Evolutionary conservation across 2,797 vertebrate genomes (phyloP).

Genomic region (Champsocephalus gunnari): DNA sequence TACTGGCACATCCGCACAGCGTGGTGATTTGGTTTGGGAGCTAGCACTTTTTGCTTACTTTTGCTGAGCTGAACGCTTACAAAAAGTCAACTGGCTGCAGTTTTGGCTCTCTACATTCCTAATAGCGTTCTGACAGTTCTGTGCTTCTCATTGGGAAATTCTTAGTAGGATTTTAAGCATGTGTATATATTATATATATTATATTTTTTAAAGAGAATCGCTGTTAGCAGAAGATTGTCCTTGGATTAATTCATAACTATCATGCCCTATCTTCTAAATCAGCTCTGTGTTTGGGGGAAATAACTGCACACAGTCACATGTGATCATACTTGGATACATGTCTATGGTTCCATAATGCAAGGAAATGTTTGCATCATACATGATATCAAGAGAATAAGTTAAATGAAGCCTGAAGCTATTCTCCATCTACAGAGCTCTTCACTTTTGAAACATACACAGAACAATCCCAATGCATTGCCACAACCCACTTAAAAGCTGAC

Average conservation of each 20-base stretch:
- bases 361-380: constrained; percentile 44
- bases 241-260: constrained; percentile 7
- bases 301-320: constrained; percentile 5
- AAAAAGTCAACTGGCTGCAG: constrained; percentile 55
- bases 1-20: constrained; percentile 60
- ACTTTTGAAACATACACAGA: constrained; percentile 6
- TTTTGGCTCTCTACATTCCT: constrained; percentile 51
- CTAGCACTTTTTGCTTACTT: constrained; percentile 60
- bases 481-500: constrained; percentile 5
- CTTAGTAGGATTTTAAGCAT: constrained; percentile 16
- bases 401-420: constrained; percentile 35
- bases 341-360: constrained; percentile 12
- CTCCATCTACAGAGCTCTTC: constrained; percentile 11
- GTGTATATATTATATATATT: background rate
- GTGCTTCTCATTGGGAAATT: constrained; percentile 30
- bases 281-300: background rate
- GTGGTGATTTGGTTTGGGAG: constrained; percentile 47
- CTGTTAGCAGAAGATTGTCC: background rate
- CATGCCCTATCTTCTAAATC: background rate
- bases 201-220: constrained; percentile 2
- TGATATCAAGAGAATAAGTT: constrained; percentile 9
- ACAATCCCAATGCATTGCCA: background rate
- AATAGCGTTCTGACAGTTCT: constrained; percentile 35
- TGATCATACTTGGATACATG: background rate
- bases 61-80: constrained; percentile 58